Conservation (phyloP, 2,888 invertebrate species). For the Hipparchia semele region DNA sequence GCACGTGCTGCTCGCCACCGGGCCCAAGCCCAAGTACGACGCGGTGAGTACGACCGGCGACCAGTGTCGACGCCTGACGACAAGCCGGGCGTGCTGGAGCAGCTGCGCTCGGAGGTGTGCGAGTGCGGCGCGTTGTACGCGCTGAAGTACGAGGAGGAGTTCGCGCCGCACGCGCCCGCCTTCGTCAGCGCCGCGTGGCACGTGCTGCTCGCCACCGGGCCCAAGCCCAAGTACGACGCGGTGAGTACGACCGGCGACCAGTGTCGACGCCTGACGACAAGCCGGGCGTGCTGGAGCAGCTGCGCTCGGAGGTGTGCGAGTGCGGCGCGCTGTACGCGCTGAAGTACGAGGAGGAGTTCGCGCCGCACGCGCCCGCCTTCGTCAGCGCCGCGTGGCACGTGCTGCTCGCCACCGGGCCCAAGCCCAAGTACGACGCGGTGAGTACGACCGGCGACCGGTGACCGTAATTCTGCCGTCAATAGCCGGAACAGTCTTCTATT, state of each 20-base stretch:
- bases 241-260: slow-evolving; percentile 84
- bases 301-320: slow-evolving; percentile 98
- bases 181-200: slow-evolving; percentile 99
- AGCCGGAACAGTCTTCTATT: too few relatives aligned
- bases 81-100: slow-evolving; percentile 94
- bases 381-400: slow-evolving; percentile 98
- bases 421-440: slow-evolving; percentile 96
- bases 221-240: slow-evolving; percentile 94
- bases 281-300: slow-evolving; percentile 93
- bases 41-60: slow-evolving; percentile 86
- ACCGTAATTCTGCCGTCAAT: too few relatives aligned
- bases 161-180: slow-evolving; percentile 92
- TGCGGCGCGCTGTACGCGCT: slow-evolving; percentile 97
- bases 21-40: slow-evolving; percentile 94
- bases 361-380: slow-evolving; percentile 93
- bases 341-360: slow-evolving; percentile 99
- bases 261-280: slow-evolving; percentile 84
- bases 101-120: slow-evolving; percentile 97
- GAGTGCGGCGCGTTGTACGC: slow-evolving; percentile 98
- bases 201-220: slow-evolving; percentile 92
- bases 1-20: slow-evolving; percentile 93
- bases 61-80: slow-evolving; percentile 78
- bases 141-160: slow-evolving; percentile 99
- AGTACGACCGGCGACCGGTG: slow-evolving; percentile 41
- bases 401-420: slow-evolving; percentile 91